These are phyloP conservation scores for Argentina silus DNA, from an alignment of 2,797 vertebrate genomes.

Conservation along the genomic window DNA sequence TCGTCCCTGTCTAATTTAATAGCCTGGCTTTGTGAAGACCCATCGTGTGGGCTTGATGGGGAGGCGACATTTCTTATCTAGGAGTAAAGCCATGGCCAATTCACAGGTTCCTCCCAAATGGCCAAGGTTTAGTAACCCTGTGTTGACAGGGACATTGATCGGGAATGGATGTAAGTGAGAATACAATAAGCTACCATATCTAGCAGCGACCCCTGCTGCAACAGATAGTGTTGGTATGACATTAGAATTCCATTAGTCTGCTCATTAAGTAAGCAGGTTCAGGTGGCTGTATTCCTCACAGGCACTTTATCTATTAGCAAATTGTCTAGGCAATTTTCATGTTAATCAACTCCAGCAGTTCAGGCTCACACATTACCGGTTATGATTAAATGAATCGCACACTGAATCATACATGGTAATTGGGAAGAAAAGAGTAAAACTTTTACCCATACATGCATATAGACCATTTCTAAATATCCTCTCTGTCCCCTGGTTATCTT, in stretches of 20 bases:
- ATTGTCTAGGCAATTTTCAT: slow-evolving; percentile 50
- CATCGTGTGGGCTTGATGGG: slow-evolving; percentile 36
- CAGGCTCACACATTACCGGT: slow-evolving; percentile 46
- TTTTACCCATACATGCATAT: background rate
- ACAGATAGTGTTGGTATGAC: slow-evolving; percentile 4
- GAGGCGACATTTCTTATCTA: slow-evolving; percentile 51
- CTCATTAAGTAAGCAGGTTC: slow-evolving; percentile 51
- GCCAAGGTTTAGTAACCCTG: background rate
- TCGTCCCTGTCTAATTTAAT: slow-evolving; percentile 62
- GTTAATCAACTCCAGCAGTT: slow-evolving; percentile 53
- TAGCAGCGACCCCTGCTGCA: background rate
- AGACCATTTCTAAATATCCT: too few species aligned
- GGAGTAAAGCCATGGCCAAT: slow-evolving; percentile 11
- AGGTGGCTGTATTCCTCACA: slow-evolving; percentile 47
- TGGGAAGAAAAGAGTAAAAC: background rate
- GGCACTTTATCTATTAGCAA: slow-evolving; percentile 48
- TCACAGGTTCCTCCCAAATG: slow-evolving; percentile 7
- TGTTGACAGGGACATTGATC: slow-evolving; percentile 18
- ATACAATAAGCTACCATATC: background rate
- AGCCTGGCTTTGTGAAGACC: slow-evolving; percentile 52
- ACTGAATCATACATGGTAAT: slow-evolving; percentile 26
- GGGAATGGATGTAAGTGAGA: slow-evolving; percentile 5
- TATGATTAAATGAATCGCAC: slow-evolving; percentile 47
- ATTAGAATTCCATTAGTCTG: slow-evolving; percentile 42
- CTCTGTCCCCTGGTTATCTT: too few species aligned